These are phyloP conservation scores for Neodontobutis hainanensis DNA, from an alignment of 2,113 vertebrate species.

Conservation along the genomic window DNA sequence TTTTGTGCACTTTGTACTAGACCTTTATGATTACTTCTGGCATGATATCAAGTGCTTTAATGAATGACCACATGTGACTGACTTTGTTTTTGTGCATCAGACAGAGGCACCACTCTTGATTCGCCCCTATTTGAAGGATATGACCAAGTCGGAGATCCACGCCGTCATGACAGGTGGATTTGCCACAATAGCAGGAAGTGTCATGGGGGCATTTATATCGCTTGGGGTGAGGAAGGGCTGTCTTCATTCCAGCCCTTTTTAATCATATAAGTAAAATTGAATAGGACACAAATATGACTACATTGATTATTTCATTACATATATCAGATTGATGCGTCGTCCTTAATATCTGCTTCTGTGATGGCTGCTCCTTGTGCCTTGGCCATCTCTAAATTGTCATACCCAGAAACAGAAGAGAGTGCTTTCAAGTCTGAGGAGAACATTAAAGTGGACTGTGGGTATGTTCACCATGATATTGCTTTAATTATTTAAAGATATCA, in stretches of 20 bases:
- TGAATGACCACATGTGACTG: neutral
- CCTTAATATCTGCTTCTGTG: constrained; percentile 91
- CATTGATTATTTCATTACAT: neutral
- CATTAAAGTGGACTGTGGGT: constrained; percentile 77
- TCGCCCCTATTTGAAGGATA: constrained; percentile 87
- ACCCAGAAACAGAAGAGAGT: constrained; percentile 89
- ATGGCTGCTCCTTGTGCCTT: constrained; percentile 96
- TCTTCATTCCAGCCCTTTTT: neutral
- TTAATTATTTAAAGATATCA: neutral
- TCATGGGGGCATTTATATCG: constrained; percentile 93
- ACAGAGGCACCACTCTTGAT: constrained; percentile 91
- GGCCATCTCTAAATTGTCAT: constrained; percentile 91
- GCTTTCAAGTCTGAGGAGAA: constrained; percentile 76
- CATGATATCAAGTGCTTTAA: neutral
- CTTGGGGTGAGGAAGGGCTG: constrained; percentile 84
- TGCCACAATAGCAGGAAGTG: constrained; percentile 92
- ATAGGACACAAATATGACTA: neutral
- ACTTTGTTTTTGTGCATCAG: constrained; percentile 66
- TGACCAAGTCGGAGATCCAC: constrained; percentile 93
- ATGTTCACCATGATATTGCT: constrained; percentile 12
- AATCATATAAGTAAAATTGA: neutral
- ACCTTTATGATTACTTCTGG: neutral
- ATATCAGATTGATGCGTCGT: constrained; percentile 87
- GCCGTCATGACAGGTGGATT: constrained; percentile 94
- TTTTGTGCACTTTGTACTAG: neutral